phyloP scores from a whole-genome alignment of 1,140 invertebrate genomes.

The Magallana angulata region DNA sequence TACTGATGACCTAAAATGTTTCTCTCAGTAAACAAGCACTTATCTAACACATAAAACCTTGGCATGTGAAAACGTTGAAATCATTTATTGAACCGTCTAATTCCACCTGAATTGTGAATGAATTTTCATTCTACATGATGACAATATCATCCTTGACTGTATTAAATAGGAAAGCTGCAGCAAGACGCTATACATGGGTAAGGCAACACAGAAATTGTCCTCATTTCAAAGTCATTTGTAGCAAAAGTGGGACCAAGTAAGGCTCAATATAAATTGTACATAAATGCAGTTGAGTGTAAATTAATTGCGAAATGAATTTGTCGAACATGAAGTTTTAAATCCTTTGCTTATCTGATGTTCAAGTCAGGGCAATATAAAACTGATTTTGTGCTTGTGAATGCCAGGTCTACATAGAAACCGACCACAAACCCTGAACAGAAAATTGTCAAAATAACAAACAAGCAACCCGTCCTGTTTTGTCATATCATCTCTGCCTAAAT shows the following conservation, averaged over 20 bases:
- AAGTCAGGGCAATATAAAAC: slow-evolving; percentile 30
- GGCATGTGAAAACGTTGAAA: background rate
- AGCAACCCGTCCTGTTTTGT: slow-evolving; percentile 17
- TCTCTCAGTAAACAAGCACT: slow-evolving; percentile 21
- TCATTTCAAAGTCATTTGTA: slow-evolving; percentile 22
- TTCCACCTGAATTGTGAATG: slow-evolving; percentile 8
- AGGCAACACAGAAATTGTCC: background rate
- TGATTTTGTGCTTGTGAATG: slow-evolving; percentile 35
- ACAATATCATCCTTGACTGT: slow-evolving; percentile 1
- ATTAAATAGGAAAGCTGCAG: slow-evolving; percentile 1
- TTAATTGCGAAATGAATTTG: slow-evolving; percentile 29
- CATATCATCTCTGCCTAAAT: background rate
- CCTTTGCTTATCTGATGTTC: slow-evolving; percentile 32
- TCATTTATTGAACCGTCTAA: background rate
- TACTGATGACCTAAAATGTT: background rate
- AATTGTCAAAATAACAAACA: slow-evolving; percentile 33
- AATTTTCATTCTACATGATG: slow-evolving; percentile 2
- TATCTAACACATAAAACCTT: slow-evolving; percentile 14
- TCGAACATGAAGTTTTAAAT: slow-evolving; percentile 34
- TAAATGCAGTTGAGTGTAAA: slow-evolving; percentile 34
- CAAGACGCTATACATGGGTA: background rate
- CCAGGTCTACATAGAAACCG: slow-evolving; percentile 28
- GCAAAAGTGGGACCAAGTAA: slow-evolving; percentile 30
- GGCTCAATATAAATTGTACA: slow-evolving; percentile 33
- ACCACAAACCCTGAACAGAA: background rate